phyloP scores from a whole-genome alignment of 2,888 invertebrate genomes.

The Leptothorax acervorum region DNA sequence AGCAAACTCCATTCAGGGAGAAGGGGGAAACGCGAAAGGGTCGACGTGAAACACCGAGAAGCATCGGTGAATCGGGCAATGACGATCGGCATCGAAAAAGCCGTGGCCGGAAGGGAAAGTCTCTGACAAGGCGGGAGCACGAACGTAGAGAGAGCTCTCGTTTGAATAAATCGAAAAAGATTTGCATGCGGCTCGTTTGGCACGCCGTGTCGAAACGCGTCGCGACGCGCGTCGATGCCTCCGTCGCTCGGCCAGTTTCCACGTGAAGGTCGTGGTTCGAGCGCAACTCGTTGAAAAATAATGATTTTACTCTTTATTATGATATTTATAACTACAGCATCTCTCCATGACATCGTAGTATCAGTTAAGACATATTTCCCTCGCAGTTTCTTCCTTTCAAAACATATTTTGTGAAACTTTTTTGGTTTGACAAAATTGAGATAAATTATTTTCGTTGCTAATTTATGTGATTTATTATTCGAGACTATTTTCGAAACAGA shows the following conservation, averaged over 20 bases:
- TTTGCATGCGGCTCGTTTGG: slow-evolving; percentile 58
- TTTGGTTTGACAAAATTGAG: not conserved
- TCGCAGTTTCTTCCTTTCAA: not conserved
- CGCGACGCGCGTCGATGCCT: slow-evolving; percentile 46
- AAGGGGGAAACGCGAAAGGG: not conserved
- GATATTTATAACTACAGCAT: not conserved
- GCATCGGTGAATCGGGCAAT: slow-evolving; percentile 34
- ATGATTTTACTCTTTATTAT: not conserved
- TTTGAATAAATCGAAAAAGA: slow-evolving; percentile 58
- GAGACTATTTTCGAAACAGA: not conserved
- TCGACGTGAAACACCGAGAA: slow-evolving; percentile 22
- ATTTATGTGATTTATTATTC: not conserved
- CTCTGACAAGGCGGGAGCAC: slow-evolving; percentile 2
- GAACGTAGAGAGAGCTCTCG: slow-evolving; percentile 35
- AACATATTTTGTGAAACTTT: not conserved
- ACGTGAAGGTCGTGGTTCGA: not conserved
- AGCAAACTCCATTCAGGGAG: slow-evolving; percentile 18
- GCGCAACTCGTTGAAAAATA: not conserved
- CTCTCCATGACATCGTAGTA: not conserved
- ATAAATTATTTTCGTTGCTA: not conserved
- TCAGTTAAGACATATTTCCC: not conserved
- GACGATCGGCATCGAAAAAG: slow-evolving; percentile 31
- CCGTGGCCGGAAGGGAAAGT: slow-evolving; percentile 20
- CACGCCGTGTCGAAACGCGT: slow-evolving; percentile 41
- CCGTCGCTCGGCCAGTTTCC: slow-evolving; percentile 23